Percentiles rank a stretch among this genome's conserved stretches.
Evolutionary conservation across 1,140 invertebrate species (phyloP).

Genomic region (Caenorhabditis remanei): DNA sequence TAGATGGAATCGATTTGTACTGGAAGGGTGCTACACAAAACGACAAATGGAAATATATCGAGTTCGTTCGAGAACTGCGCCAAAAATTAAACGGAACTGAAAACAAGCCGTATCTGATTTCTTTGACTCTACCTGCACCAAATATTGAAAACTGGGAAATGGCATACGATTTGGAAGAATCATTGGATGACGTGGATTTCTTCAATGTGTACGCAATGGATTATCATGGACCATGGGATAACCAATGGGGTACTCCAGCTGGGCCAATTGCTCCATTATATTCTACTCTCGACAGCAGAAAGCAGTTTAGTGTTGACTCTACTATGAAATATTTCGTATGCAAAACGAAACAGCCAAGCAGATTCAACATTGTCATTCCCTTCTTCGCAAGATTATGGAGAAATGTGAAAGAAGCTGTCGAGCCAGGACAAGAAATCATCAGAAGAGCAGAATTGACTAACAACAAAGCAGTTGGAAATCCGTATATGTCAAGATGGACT

Average conservation of each 20-base stretch:
- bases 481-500: background rate
- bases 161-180: background rate
- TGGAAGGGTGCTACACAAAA: background rate
- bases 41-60: background rate
- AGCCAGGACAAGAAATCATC: background rate
- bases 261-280: slow-evolving; percentile 5
- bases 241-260: slow-evolving; percentile 23
- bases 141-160: background rate
- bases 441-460: background rate
- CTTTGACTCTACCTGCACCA: background rate
- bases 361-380: background rate
- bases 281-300: background rate
- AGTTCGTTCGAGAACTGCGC: background rate
- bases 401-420: background rate
- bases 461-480: background rate
- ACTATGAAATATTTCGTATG: slow-evolving; percentile 6
- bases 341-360: background rate
- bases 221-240: slow-evolving; percentile 33
- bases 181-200: background rate
- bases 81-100: background rate
- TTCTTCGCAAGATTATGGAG: slow-evolving; percentile 1
- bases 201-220: slow-evolving; percentile 33
- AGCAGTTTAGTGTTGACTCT: background rate
- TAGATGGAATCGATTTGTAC: background rate
- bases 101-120: background rate